Evolutionary conservation across 1,140 invertebrate genomes (phyloP), one percentile per base, ranked within the genome.

Genomic region (Bombyx mori): DNA sequence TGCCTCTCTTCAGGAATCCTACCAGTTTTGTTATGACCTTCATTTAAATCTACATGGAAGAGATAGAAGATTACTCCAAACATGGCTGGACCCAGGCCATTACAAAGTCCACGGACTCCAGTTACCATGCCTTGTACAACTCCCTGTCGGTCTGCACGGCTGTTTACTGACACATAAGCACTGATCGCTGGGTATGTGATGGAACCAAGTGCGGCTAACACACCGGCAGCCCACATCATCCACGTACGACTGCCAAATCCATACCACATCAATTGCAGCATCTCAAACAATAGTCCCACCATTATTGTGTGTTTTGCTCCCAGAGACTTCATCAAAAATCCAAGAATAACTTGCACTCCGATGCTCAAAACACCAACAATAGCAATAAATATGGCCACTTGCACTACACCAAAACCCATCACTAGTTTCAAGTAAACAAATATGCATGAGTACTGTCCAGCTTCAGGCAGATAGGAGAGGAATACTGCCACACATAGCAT

Each of bases 181-280:
- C 97, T 98, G 73, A 99, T 99, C n/a, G 98, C 97, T 52, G 99
- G 98, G 90, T 99, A 99, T 1, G 98, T 98, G 66, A 99, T 94
- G 61, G 94, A 96, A 64, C 96, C 98, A 57, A 99, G 91, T 9
- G 98, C 96, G 47, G 98, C 98, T 58, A 99, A 90, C 63, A 98
- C 91, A 56, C 98, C 98, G 52, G 98, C 98, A 44, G 94, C 94
- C 98, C 98, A 99, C 96, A 99, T 99, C 94, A 99, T 98, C 96
- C 90, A 91, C 47, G 89, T 89, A 58, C 90, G 85, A 69, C 89
- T 90, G 44, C 90, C 90, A 58, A 99, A 97, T 35, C 98, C 98
- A 84, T 98, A 99, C 95, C 97, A 99, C 88, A 98, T 94, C 42
- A 99, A 89, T 82, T 99, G 98, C 57, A 99, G 90, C 91, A 99